Conservation (phyloP, 2,888 invertebrate species). For the Agrypnus murinus region DNA sequence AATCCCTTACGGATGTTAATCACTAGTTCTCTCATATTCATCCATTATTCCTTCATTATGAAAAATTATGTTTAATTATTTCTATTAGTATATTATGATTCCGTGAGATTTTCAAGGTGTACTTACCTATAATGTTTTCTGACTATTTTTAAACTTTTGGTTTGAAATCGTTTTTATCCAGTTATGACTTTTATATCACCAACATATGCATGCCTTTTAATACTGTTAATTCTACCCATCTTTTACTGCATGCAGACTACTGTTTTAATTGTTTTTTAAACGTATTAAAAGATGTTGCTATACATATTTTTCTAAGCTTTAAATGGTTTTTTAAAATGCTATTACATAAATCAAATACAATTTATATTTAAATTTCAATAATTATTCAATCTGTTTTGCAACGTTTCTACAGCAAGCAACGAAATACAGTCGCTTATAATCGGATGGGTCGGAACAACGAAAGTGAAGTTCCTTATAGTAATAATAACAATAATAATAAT, state of each 20-base stretch:
- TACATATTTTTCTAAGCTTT: too few relatives aligned
- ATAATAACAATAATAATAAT: conserved; percentile 72
- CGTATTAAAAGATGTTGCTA: not conserved
- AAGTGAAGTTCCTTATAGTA: conserved; percentile 71
- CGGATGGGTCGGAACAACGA: conserved; percentile 70
- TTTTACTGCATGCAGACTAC: conserved; percentile 14
- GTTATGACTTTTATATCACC: conserved; percentile 14
- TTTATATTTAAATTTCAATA: not conserved
- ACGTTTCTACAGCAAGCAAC: conserved; percentile 67
- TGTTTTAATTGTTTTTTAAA: not conserved
- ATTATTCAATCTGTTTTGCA: not conserved
- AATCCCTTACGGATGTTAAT: conserved; percentile 50
- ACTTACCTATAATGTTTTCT: not conserved
- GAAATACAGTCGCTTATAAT: conserved; percentile 66
- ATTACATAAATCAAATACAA: too few relatives aligned
- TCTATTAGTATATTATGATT: not conserved
- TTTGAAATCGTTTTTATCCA: not conserved
- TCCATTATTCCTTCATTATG: conserved; percentile 21
- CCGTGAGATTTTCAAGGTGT: not conserved
- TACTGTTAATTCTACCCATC: conserved; percentile 14
- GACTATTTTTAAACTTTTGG: not conserved
- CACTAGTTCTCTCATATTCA: conserved; percentile 47
- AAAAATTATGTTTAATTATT: not conserved
- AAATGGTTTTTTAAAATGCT: too few relatives aligned
- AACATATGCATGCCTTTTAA: conserved; percentile 22